Percentiles rank a stretch among this genome's conserved stretches.
Conservation (phyloP, 2,888 invertebrate genomes). For the Syritta pipiens region DNA sequence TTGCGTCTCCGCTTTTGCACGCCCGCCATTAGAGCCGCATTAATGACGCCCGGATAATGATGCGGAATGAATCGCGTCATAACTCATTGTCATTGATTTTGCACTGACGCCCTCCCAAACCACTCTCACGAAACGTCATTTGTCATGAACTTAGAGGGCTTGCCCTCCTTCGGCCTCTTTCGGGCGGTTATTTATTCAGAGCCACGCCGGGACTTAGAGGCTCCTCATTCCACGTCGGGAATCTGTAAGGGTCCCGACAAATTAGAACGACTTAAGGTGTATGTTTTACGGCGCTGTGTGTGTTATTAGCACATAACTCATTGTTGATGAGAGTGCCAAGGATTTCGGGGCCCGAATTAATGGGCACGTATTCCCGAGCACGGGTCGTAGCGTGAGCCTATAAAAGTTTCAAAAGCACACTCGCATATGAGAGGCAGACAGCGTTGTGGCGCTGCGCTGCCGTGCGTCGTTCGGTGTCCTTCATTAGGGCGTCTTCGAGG, state of each 20-base stretch:
- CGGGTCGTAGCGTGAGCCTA: neutral
- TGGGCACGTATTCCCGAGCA: conserved; percentile 33
- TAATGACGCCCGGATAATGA: conserved; percentile 26
- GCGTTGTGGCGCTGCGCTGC: neutral
- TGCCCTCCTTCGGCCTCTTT: neutral
- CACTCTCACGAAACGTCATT: conserved; percentile 8
- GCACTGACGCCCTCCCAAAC: neutral
- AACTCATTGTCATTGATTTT: conserved; percentile 16
- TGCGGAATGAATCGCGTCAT: conserved; percentile 18
- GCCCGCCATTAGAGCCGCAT: conserved; percentile 26
- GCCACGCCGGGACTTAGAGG: neutral
- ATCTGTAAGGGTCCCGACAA: conserved; percentile 19
- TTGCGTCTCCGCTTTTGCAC: neutral
- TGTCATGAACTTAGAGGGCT: conserved; percentile 17
- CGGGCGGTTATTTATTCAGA: conserved; percentile 1
- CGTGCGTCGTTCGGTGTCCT: conserved; percentile 8
- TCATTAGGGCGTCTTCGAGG: conserved; percentile 30
- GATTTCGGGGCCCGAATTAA: conserved; percentile 23
- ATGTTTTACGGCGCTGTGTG: conserved; percentile 14
- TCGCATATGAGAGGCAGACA: no score
- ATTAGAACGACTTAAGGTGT: conserved; percentile 43
- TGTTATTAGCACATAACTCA: conserved; percentile 43
- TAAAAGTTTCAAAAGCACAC: conserved; percentile 24
- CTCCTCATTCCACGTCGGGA: neutral
- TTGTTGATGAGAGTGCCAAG: conserved; percentile 34